Base-by-base conservation (phyloP, 92 coral and sea anemone genomes). In the Micromussa lordhowensis region DNA sequence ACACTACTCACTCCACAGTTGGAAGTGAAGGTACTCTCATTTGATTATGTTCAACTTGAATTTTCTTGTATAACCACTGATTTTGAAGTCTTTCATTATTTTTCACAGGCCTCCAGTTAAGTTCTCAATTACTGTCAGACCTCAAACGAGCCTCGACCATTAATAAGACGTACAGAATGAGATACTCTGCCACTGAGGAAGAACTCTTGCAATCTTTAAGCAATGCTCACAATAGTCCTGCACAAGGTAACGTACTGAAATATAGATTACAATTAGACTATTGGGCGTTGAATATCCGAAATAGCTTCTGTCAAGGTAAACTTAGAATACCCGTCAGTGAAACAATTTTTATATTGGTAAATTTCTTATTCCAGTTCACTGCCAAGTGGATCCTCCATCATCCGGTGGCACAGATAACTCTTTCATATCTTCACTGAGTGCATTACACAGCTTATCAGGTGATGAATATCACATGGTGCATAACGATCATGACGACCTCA, bases 81-180 rank as follows among this genome's bases (percentile, higher is more conserved):
- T 9, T n/a, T 64, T 10, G 11, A 12, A 19, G 24, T 44, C 1
- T 61, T 26, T 18, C 22, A 15, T 40, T 22, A 15, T 68, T 4
- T 40, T 24, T 38, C 58, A 64, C 82, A 97, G 99, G 99, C 75
- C 94, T 98, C 22, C 98, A 96, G 10, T 84, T 94, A 81, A 96
- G 96, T 34, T 96, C 99, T 21, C 95, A 94, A 66, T 91, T 98
- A 49, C 87, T 98, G 21, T 96, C 98, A 19, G 99, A 98, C 72
- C 95, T 98, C 77, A 98, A 98, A 79, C 93, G 98, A 64, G 95
- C 95, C 54, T 89, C 98, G 11, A 89, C 96, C 35, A 61, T 90
- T 24, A 94, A 90, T 86, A 94, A 95, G 81, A 91, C 95, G 16
- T 92, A 85, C 88, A 89, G 94, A 63, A 84, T 95, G 92, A 87